Evolutionary conservation across 2,888 invertebrate species (phyloP).

Genomic region (Hypomecis punctinalis): DNA sequence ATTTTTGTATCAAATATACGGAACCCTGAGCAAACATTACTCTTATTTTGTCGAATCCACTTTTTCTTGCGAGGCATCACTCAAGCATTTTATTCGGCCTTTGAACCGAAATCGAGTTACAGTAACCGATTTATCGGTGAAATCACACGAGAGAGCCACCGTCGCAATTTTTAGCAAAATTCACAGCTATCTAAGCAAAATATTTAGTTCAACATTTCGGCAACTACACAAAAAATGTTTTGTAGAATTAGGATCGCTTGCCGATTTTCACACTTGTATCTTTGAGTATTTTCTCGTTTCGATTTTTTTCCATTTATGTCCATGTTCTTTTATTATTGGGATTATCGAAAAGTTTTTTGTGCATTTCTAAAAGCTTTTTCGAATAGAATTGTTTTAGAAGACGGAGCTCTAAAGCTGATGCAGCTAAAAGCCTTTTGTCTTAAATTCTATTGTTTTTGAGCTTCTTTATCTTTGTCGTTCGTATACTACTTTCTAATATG

Average conservation of each 20-base stretch:
- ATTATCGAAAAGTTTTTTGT: slow-evolving; percentile 20
- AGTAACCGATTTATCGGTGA: background rate
- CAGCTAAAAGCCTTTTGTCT: slow-evolving; percentile 23
- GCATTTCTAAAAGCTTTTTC: slow-evolving; percentile 24
- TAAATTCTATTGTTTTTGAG: no score
- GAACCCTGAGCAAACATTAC: background rate
- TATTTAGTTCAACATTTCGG: background rate
- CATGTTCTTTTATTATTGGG: slow-evolving; percentile 22
- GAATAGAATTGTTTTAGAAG: slow-evolving; percentile 15
- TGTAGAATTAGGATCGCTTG: slow-evolving; percentile 27
- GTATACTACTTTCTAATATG: no score
- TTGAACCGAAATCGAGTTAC: slow-evolving; percentile 33
- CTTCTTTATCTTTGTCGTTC: no score
- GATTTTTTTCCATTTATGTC: slow-evolving; percentile 28
- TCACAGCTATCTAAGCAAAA: background rate
- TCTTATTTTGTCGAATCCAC: background rate
- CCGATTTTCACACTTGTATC: slow-evolving; percentile 30
- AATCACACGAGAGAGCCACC: background rate
- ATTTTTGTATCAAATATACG: no score
- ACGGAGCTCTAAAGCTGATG: slow-evolving; percentile 13
- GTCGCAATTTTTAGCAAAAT: background rate
- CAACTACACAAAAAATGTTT: background rate
- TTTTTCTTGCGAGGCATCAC: slow-evolving; percentile 19
- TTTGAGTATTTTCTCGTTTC: slow-evolving; percentile 22
- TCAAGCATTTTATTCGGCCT: slow-evolving; percentile 24